Percentiles rank a stretch among this genome's conserved stretches.
These are phyloP conservation scores for Esox lucius DNA, from an alignment of 2,797 vertebrate genomes.

Conservation along the genomic window DNA sequence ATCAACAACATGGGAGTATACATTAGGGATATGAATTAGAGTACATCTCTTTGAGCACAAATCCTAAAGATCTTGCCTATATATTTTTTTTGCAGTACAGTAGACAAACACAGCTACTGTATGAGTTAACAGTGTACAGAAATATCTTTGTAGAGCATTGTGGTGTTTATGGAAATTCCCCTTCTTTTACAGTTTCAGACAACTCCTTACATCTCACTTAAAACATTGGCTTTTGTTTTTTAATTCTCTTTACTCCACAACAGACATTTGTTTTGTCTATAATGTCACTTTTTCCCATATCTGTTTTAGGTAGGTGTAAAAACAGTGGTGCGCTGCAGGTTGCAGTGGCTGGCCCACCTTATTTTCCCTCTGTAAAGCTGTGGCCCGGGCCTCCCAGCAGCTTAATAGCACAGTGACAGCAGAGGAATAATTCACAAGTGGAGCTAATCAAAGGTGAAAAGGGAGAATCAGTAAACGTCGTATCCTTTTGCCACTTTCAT, in stretches of 20 bases:
- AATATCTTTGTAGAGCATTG: too few species aligned
- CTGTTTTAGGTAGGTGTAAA: not conserved
- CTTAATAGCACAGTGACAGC: constrained; percentile 89
- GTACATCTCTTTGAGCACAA: too few species aligned
- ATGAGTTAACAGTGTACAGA: too few species aligned
- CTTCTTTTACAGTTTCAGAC: too few species aligned
- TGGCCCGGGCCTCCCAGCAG: constrained; percentile 63
- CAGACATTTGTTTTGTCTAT: not conserved
- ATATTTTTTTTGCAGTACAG: too few species aligned
- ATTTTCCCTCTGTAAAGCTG: constrained; percentile 42
- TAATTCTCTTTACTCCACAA: constrained; percentile 1
- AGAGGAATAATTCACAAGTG: constrained; percentile 82
- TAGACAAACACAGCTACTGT: too few species aligned
- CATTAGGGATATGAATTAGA: too few species aligned
- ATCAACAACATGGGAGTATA: too few species aligned
- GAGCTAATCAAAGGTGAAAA: constrained; percentile 99
- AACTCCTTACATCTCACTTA: too few species aligned
- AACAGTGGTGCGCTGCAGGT: not conserved
- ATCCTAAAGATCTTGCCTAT: too few species aligned
- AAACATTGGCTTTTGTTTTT: too few species aligned
- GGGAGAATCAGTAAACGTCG: constrained; percentile 97
- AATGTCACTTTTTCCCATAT: not conserved
- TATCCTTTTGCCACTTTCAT: constrained; percentile 98
- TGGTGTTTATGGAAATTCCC: too few species aligned
- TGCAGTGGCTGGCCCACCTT: constrained; percentile 4